phyloP scores from a whole-genome alignment of 2,797 vertebrate species.

The Buceros bicornis region DNA sequence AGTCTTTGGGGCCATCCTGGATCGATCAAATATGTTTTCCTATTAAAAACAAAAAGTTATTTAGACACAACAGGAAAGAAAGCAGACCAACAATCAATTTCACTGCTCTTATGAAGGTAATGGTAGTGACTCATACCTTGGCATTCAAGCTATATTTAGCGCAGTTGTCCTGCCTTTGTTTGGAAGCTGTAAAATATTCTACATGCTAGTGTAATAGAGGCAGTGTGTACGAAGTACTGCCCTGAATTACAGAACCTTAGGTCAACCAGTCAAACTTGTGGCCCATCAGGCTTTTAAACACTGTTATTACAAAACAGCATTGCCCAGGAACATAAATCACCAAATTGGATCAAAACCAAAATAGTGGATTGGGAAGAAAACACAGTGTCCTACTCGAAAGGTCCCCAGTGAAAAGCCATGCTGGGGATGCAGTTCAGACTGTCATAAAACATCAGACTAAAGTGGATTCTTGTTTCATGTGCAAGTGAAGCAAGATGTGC shows the following conservation, averaged over 20 bases:
- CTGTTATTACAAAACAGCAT: not conserved
- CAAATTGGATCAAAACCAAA: not conserved
- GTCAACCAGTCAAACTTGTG: not conserved
- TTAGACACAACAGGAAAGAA: slow-evolving; percentile 44
- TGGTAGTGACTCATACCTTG: not conserved
- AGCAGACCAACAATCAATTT: slow-evolving; percentile 12
- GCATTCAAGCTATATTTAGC: not conserved
- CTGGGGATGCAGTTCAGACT: not conserved
- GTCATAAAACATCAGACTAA: not conserved
- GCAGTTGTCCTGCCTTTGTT: not conserved
- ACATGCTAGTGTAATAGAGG: not conserved
- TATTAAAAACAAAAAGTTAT: slow-evolving; percentile 64
- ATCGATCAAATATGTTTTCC: slow-evolving; percentile 91
- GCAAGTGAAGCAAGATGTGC: not conserved
- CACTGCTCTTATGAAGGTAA: not conserved
- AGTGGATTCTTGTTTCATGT: not conserved
- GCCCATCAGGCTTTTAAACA: not conserved
- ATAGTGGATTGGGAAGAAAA: not conserved
- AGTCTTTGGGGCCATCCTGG: slow-evolving; percentile 82
- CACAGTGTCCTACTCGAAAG: not conserved
- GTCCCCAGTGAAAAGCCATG: not conserved
- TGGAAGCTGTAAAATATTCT: not conserved
- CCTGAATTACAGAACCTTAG: not conserved
- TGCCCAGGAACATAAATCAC: not conserved
- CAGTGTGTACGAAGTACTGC: not conserved